Base-by-base conservation (phyloP, 2,888 invertebrate genomes). In the Lepidochitona cinerea region DNA sequence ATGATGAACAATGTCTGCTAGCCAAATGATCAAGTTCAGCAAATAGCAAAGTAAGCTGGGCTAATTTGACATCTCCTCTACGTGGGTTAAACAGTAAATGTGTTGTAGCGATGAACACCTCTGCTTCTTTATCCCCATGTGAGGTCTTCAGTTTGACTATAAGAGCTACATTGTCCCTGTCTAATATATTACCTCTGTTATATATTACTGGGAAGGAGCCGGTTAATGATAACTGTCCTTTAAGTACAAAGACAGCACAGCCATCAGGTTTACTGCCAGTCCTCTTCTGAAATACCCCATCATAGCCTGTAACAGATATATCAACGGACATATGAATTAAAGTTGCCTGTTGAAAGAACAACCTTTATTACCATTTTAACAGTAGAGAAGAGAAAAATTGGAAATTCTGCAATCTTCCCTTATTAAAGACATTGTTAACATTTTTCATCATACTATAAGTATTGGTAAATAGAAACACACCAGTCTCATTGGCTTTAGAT, bases 1-100 rank as follows among this genome's bases (percentile, higher is more conserved):
- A 9, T 29, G 41, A 52, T 37, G 49, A 18, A 49, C 35, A 37
- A 14, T 37, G 70, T n/a, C 70, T 76, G 37, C 65, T 70, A 0
- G 85, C 93, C 80, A 96, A 93, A 82, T 95, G 92, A 81, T 97
- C 96, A 4, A 99, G 92, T 90, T 97, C 96, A 0, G 96, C 94
- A 14, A 99, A 91, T 9, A 99, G 92, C 41, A 96, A 89, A 85
- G 95, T 95, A 52, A 95, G 92, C 91, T 99, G 99, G 0, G 96
- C 97, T 37, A 98, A 92, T 81, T 97, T 94, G 0, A 98, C 94
- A 89, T 99, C 98, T 29, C 95, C 94, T 52, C 99, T 92, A 81
- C 92, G 94, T 0, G 96, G 97, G 92, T 99, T 99, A 90, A 95
- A 99, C 12, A 99, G 92, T 65, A 99, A 92, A 91, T 99, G 99